These are phyloP conservation scores for Otus sunia DNA, from an alignment of 2,113 vertebrate species.

Conservation along the genomic window DNA sequence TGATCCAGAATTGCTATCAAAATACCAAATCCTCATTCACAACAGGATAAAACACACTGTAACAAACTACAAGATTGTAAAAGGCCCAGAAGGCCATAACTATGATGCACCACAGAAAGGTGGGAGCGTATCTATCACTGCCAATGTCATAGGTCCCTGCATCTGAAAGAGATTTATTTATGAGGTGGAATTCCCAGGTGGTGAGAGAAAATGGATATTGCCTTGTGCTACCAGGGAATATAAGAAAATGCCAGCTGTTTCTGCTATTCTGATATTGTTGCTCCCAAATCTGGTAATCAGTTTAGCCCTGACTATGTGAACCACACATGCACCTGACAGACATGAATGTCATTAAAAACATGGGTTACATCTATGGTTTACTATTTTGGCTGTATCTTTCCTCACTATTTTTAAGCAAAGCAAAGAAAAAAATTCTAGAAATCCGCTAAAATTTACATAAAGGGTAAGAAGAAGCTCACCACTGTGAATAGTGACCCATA, in stretches of 20 bases:
- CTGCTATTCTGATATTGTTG: background rate
- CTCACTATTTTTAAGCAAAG: background rate
- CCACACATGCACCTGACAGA: background rate
- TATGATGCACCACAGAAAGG: background rate
- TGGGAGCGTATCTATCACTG: background rate
- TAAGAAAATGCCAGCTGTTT: background rate
- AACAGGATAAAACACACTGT: background rate
- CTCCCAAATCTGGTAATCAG: background rate
- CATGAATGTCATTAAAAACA: background rate
- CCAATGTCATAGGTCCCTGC: background rate
- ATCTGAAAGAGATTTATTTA: background rate
- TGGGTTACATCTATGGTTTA: background rate
- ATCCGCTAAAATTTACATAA: background rate
- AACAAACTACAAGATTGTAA: background rate
- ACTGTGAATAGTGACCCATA: background rate
- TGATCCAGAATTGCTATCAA: background rate
- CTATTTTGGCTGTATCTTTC: background rate
- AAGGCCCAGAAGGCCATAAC: background rate
- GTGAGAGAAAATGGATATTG: background rate
- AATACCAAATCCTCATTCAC: background rate
- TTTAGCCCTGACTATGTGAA: background rate
- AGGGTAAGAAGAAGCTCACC: background rate
- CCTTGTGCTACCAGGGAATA: background rate
- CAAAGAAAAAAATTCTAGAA: background rate
- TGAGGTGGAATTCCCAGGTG: background rate